These are phyloP conservation scores for Lethrus apterus DNA, from an alignment of 1,140 invertebrate genomes.

Conservation along the genomic window DNA sequence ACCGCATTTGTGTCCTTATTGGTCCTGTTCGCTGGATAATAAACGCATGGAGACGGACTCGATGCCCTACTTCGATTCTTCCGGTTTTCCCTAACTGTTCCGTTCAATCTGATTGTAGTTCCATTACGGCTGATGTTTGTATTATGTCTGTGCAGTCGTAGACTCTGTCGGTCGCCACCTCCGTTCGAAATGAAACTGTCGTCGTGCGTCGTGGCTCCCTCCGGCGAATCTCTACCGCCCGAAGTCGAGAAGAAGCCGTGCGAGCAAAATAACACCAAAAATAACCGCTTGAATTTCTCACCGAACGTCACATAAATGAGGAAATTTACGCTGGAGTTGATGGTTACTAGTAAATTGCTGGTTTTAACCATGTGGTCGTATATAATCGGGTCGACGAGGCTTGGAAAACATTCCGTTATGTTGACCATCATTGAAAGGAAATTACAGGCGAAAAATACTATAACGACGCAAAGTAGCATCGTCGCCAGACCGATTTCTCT, in stretches of 20 bases:
- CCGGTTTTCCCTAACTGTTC: constrained; percentile 33
- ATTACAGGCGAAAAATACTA: constrained; percentile 93
- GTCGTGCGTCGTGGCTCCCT: constrained; percentile 66
- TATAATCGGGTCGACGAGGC: constrained; percentile 45
- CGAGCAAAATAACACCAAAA: constrained; percentile 79
- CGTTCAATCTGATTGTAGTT: constrained; percentile 30
- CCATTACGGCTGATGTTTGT: constrained; percentile 50
- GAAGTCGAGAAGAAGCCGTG: constrained; percentile 45
- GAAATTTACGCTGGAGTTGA: constrained; percentile 96
- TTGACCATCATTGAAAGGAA: constrained; percentile 84
- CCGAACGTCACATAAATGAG: constrained; percentile 96
- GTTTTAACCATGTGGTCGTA: constrained; percentile 73
- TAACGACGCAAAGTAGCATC: constrained; percentile 89
- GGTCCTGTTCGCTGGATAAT: constrained; percentile 51
- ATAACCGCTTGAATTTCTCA: constrained; percentile 88
- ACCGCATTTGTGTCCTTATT: constrained; percentile 30
- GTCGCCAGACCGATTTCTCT: constrained; percentile 85
- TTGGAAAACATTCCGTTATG: constrained; percentile 69
- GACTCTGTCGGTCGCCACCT: constrained; percentile 58
- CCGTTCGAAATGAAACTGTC: constrained; percentile 72
- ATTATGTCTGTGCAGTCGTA: constrained; percentile 54
- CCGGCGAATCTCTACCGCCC: constrained; percentile 57
- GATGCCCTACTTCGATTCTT: constrained; percentile 39
- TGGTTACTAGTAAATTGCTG: constrained; percentile 88
- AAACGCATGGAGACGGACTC: constrained; percentile 57